Evolutionary conservation across 2,888 invertebrate species (phyloP), one percentile per base, ranked within the genome.

Genomic region (Drosophila suboccidentalis): DNA sequence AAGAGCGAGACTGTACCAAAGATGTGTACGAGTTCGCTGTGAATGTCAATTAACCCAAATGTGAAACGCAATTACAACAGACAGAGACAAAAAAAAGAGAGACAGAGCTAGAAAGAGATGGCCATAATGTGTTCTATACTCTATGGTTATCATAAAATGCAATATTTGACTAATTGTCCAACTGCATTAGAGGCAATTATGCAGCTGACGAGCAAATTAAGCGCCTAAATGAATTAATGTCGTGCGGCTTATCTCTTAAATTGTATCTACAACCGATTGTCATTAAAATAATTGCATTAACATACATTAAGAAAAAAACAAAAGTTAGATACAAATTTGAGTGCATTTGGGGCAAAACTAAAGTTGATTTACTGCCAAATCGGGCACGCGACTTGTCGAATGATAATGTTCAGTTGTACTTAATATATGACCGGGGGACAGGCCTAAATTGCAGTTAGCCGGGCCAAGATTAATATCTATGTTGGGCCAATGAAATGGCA

Each of bases 171-270:
- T 88, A 88, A 90, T 90, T 84, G 80, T 50, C 57, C 53, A 80
- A 83, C 61, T 84, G 90, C 90, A 84, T 90, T 88, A 64, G 50
- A 39, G 80, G 71, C 89, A 78, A 88, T 84, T 90, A 84, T 90
- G 83, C 71, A 71, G 65, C 68, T 51, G 73, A 67, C 66, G 57
- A 50, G 39, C 53, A 38, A 43, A 78, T 78, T 57, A 60, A 22
- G 47, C 51, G 17, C 50, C 22, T 22, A 62, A 75, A 68, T 80
- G 77, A 76, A 80, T 53, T 51, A 51, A 41, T 65, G 58, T 59
- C 71, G 80, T 80, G 77, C 10, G 22, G 61, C 51, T 32, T 76
- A 76, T 76, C 77, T 61, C 15, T 4, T 41, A 26, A 19, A 51
- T 58, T 58, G 38, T 54, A 64, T 78, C 53, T 49, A 44, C 57